Base-by-base conservation (phyloP, 2,888 invertebrate genomes). In the Tachina fera region DNA sequence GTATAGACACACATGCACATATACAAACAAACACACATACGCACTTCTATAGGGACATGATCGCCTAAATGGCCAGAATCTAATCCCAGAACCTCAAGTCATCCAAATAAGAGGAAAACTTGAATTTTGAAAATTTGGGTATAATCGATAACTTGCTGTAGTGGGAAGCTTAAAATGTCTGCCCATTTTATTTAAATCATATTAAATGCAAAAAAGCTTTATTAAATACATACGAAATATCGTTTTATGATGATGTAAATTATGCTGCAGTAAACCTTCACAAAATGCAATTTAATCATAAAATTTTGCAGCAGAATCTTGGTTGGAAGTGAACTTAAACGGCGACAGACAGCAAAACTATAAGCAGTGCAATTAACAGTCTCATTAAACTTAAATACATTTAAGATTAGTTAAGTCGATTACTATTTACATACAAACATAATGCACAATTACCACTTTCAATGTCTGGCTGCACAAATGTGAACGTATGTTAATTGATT, bases 331-430 rank as follows among this genome's bases (percentile, higher is more conserved):
- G 58, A 80, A 43, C n/a, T 65, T 1, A 41, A 68, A 56, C 11
- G 43, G 58, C 16, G 8, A 19, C 47, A 63, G 8, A 19, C 47
- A 63, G 19, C 39, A 16, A 79, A 72, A 72, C 51, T 51, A 13
- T 49, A 65, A 16, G 16, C 19, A 76, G 13, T 49, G 31, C 71
- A 58, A 63, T 77, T 71, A 77, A 65, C 58, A 71, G 65, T 71
- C 45, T 61, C 68, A 75, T 81, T 75, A 63, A 76, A 82, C 47
- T 9, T 22, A 76, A 70, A 76, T 53, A 58, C 4, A 71, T 70
- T 60, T 60, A 31, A 31, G 31, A 31, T 31, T 51, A 60, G 14
- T 63, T 45, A 41, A 79, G 47, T 39, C 51, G 47, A 70, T 78
- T 78, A 49, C 56, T 43, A 70, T 71, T 43, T 31, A 6, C 6